phyloP scores from a whole-genome alignment of 37 sponge, comb jelly and placozoan genomes.

The Corticium candelabrum region DNA sequence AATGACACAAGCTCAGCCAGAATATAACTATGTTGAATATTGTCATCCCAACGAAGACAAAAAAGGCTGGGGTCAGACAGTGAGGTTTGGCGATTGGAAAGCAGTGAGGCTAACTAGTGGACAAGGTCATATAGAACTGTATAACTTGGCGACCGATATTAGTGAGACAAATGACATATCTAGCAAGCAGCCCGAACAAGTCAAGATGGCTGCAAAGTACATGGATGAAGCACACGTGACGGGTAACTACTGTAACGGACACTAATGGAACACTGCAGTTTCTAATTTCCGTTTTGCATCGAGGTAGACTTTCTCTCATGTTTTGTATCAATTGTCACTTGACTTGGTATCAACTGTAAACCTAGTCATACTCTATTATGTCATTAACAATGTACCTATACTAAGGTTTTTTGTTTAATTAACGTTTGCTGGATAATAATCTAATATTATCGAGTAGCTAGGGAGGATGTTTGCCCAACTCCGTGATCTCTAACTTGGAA shows the following conservation, averaged over 20 bases:
- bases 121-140: slow-evolving; percentile 15
- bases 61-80: slow-evolving; percentile 28
- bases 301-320: no score
- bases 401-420: no score
- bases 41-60: slow-evolving; percentile 30
- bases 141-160: slow-evolving; percentile 23
- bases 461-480: no score
- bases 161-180: slow-evolving; percentile 25
- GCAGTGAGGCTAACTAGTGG: slow-evolving; percentile 17
- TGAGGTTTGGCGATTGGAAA: slow-evolving; percentile 27
- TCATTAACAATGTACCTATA: no score
- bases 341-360: no score
- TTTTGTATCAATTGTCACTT: no score
- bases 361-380: no score
- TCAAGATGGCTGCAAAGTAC: slow-evolving; percentile 10
- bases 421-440: no score
- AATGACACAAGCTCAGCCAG: slow-evolving; percentile 18
- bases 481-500: no score
- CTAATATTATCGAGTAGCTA: no score
- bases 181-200: slow-evolving; percentile 3
- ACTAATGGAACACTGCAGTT: no score
- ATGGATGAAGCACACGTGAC: slow-evolving; percentile 27
- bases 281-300: no score
- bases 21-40: slow-evolving; percentile 28
- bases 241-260: slow-evolving; percentile 16